Evolutionary conservation across 2,888 invertebrate species (phyloP), one percentile per base, ranked within the genome.

Genomic region (Ennomos quercinarius): DNA sequence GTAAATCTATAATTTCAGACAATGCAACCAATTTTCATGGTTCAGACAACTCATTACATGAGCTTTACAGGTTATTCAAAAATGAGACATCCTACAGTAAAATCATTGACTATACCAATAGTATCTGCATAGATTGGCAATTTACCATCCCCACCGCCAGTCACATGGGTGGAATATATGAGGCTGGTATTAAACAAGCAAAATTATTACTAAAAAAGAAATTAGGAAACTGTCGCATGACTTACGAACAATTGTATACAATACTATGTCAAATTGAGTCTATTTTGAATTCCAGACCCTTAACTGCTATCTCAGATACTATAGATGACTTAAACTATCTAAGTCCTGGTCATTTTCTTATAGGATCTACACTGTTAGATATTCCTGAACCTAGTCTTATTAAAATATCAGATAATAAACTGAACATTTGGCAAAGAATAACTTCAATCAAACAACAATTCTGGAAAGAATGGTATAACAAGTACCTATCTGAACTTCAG

Each of bases 1-100:
- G 47, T 38, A 38, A 35, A 3, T 11, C 17, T 8, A 38, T 47
- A 10, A 12, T 17, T n/a, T 47, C 57, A 10, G 57, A 58, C 38
- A 58, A 58, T 43, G 57, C 57, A 9, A 52, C 37, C 10, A 46
- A 58, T 52, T 58, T 58, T 48, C 46, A 43, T 13, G 46, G 52
- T 43, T 17, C 57, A 34, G 37, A 48, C 13, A 39, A 52, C 17
- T 38, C 47, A 35, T 35, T 58, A 48, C 43, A 58, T 43, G 52
- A 52, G 2, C 11, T 58, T n/a, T 58, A 58, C 39, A 48, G 43
- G 13, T 34, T 58, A 38, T 58, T 58, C 10, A 57, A 46, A 12
- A 12, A 41, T 39, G 41, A 57, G 11, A 36, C 34, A 12, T 44
- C 45, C 27, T 52, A 57, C 27, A 52, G 57, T 37, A 8, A 57